Evolutionary conservation across 2,113 vertebrate species (phyloP).

Genomic region (Cercopithecus mona): DNA sequence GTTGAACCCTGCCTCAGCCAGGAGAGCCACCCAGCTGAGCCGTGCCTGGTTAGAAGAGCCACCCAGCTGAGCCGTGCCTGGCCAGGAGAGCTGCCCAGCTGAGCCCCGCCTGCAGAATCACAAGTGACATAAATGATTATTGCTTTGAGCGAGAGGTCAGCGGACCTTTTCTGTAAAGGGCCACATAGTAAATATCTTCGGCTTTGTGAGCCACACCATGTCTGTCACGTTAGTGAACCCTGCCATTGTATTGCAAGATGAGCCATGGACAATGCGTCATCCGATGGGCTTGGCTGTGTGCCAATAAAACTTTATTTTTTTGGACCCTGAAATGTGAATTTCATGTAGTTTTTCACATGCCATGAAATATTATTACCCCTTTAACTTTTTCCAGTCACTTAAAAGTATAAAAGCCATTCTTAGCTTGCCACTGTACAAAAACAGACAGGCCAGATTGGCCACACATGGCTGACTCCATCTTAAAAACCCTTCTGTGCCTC

Average conservation of each 20-base stretch:
- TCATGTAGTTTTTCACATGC: neutral
- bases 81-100: neutral
- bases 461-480: neutral
- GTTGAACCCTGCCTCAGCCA: no score
- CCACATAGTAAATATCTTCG: neutral
- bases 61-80: no score
- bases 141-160: neutral
- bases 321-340: neutral
- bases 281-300: neutral
- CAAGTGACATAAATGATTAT: neutral
- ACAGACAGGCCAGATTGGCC: neutral
- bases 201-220: neutral
- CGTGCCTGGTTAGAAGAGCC: no score
- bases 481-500: neutral
- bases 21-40: no score
- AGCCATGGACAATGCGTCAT: neutral
- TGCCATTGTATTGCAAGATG: neutral
- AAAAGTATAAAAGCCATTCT: neutral
- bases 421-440: neutral
- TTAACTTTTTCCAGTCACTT: neutral
- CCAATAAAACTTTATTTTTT: neutral
- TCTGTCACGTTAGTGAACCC: neutral
- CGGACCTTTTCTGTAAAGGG: neutral
- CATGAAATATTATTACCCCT: neutral
- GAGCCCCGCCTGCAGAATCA: neutral